A percentile compares a stretch with the other conserved stretches of the same genome.
Conservation (phyloP, 2,888 invertebrate species). For the Pristionchus japonicus region DNA sequence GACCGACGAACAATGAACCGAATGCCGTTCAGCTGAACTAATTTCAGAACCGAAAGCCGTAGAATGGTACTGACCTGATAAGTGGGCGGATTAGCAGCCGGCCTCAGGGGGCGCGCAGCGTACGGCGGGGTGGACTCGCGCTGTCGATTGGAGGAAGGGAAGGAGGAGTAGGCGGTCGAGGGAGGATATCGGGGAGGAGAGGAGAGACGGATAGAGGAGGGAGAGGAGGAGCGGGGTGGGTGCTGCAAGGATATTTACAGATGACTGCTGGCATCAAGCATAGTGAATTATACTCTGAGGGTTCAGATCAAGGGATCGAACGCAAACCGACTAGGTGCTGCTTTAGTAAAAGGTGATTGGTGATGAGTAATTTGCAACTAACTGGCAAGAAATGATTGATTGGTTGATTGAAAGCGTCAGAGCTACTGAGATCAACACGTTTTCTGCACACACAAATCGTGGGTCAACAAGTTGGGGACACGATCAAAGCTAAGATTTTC, state of each 20-base stretch:
- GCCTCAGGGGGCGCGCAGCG: neutral
- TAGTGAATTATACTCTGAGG: no score
- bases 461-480: neutral
- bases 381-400: no score
- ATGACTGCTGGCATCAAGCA: no score
- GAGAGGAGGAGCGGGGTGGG: neutral
- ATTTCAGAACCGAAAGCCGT: no score
- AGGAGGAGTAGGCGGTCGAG: neutral
- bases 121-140: conserved; percentile 4
- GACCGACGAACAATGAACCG: no score
- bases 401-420: no score
- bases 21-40: no score
- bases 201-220: neutral
- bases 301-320: no score
- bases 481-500: no score
- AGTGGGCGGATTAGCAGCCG: neutral
- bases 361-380: no score
- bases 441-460: neutral
- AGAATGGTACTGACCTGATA: conserved; percentile 29
- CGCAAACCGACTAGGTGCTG: no score
- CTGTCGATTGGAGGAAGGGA: neutral
- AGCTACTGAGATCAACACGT: neutral
- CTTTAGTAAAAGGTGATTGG: neutral
- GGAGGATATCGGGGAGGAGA: neutral
- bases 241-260: no score